phyloP scores from a whole-genome alignment of 1,140 invertebrate species.

The Drosophila nebulosa region DNA sequence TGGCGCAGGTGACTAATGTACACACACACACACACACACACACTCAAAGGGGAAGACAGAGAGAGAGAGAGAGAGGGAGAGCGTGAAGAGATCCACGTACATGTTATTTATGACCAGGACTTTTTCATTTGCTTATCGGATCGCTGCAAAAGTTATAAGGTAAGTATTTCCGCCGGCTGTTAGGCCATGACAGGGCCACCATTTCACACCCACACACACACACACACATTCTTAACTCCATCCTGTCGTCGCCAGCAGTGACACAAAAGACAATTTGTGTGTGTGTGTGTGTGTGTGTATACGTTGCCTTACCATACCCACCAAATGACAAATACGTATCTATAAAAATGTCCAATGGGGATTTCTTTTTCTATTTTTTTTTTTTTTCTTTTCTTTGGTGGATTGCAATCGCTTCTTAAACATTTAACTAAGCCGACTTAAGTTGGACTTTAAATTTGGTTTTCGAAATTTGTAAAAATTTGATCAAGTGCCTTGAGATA shows the following conservation, averaged over 20 bases:
- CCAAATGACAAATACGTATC: constrained; percentile 6
- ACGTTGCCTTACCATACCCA: background rate
- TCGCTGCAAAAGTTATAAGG: constrained; percentile 29
- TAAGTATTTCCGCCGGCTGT: constrained; percentile 25
- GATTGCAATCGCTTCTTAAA: background rate
- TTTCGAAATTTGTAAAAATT: too few species aligned
- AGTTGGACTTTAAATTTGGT: background rate
- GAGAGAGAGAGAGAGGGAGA: background rate
- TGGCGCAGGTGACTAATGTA: background rate
- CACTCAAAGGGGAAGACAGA: background rate
- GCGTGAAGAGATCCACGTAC: constrained; percentile 3
- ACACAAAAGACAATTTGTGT: constrained; percentile 7
- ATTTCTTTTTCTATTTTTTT: background rate
- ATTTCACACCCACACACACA: background rate
- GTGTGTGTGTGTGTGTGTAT: background rate
- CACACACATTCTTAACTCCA: background rate
- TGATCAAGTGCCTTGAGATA: too few species aligned
- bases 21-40: constrained; percentile 1
- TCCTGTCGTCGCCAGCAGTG: constrained; percentile 6
- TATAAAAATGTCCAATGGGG: background rate
- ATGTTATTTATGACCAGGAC: constrained; percentile 51
- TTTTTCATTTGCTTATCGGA: constrained; percentile 62
- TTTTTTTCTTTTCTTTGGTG: background rate
- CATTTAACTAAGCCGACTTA: background rate
- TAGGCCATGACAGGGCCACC: constrained; percentile 12